Percentiles rank a stretch among this genome's conserved stretches.
Evolutionary conservation across 2,797 vertebrate genomes (phyloP).

Genomic region (Crax fasciolata): DNA sequence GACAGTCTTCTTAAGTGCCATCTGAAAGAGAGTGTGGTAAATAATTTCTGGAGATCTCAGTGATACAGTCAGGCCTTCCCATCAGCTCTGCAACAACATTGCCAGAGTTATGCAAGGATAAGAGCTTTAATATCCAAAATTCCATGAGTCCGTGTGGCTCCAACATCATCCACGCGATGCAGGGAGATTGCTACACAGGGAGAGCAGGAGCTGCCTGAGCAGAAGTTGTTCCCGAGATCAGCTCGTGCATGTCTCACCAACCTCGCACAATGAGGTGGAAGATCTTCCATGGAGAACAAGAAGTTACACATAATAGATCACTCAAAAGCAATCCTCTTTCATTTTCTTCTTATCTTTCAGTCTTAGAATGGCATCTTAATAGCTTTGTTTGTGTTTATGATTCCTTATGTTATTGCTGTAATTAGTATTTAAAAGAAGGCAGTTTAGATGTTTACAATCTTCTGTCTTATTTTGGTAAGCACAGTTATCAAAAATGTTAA

Average conservation of each 20-base stretch:
- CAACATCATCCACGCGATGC: not conserved
- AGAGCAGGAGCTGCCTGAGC: not conserved
- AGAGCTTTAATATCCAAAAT: not conserved
- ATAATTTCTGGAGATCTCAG: not conserved
- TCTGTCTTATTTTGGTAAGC: not conserved
- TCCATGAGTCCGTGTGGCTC: not conserved
- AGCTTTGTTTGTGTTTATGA: not conserved
- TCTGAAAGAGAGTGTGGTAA: not conserved
- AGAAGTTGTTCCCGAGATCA: not conserved
- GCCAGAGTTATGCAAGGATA: not conserved
- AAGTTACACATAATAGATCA: not conserved
- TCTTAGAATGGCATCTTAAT: not conserved
- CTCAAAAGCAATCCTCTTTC: not conserved
- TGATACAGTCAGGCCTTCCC: not conserved
- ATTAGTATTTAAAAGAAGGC: not conserved
- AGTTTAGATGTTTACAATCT: not conserved
- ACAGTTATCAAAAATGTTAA: not conserved
- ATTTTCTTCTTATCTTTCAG: not conserved
- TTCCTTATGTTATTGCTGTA: not conserved
- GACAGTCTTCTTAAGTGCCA: not conserved
- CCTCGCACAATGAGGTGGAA: not conserved
- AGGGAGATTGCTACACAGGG: not conserved
- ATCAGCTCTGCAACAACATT: not conserved
- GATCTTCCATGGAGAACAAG: not conserved
- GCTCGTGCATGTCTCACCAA: accelerated